Evolutionary conservation across 2,797 vertebrate genomes (phyloP), one percentile per base, ranked within the genome.

Genomic region (Emydoidea blandingii): DNA sequence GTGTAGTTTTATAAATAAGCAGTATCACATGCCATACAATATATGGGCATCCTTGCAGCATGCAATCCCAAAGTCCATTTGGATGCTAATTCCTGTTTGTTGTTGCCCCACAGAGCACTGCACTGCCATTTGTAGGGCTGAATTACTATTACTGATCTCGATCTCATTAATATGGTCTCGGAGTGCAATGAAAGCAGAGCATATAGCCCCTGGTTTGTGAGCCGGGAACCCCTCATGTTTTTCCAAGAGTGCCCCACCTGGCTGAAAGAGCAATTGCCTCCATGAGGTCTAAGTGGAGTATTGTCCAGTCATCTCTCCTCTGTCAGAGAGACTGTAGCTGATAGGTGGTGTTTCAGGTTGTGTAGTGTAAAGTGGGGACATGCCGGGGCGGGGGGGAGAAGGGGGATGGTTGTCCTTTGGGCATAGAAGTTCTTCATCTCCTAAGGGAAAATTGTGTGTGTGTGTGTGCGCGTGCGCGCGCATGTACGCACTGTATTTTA

Each of bases 191-290:
- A 80, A 15, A 92, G 21, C 19, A 25, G 44, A 86, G 44, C 78
- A 23, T 57, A 76, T 81, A 68, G 52, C n/a, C 68, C 41, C n/a
- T 53, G 29, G 12, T 31, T n/a, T 68, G 49, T 0, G 1, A 14
- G 87, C 12, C 83, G 76, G 16, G 52, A 94, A n/a, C n/a, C 57
- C 56, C 62, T 79, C 49, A 57, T 44, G 14, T 83, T 68, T 79
- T 86, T 84, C n/a, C 50, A 90, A 83, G 6, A 1, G 1, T 5
- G 19, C 15, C 59, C 53, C 79, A 44, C 74, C 62, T 44, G 56
- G 49, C 87, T 87, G n/a, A 79, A 91, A 93, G 80, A 27, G 6
- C 74, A 1, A 2, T 79, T 54, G 81, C 34, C 80, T n/a, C 7
- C 56, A 47, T 3, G 79, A 44, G 50, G 11, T 83, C 31, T 29